Evolutionary conservation across 2,113 vertebrate species (phyloP).

Genomic region (Lepus europaeus): DNA sequence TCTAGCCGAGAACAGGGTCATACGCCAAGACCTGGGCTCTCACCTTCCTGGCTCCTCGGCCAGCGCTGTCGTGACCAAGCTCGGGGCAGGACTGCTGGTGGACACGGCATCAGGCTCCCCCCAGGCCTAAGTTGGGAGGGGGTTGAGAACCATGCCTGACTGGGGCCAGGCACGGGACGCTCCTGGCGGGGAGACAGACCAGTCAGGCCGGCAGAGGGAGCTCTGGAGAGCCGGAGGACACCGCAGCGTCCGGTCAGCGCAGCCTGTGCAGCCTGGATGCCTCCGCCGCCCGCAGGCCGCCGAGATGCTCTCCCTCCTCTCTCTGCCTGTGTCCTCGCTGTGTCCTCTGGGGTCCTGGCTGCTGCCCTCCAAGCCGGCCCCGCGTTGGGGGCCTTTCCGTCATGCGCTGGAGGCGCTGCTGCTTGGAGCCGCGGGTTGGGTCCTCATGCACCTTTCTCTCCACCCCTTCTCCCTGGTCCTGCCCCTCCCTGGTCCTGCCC

Average conservation of each 20-base stretch:
- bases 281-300: too few relatives aligned
- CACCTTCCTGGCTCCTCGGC: background rate
- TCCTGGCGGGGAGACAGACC: too few relatives aligned
- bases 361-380: background rate
- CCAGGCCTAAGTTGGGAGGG: background rate
- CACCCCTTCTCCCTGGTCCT: background rate
- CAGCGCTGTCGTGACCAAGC: background rate
- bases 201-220: too few relatives aligned
- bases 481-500: background rate
- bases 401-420: background rate
- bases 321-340: too few relatives aligned
- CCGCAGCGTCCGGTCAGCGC: too few relatives aligned
- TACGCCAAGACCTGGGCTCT: fast-evolving
- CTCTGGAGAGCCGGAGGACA: too few relatives aligned
- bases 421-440: background rate
- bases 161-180: too few relatives aligned
- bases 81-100: background rate
- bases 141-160: too few relatives aligned
- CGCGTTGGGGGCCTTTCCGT: fast-evolving
- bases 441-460: fast-evolving
- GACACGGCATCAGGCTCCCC: background rate
- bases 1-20: background rate
- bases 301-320: too few relatives aligned
- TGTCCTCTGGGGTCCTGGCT: background rate
- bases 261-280: too few relatives aligned